Evolutionary conservation across 2,113 vertebrate species (phyloP).

Genomic region (Panurus biarmicus): DNA sequence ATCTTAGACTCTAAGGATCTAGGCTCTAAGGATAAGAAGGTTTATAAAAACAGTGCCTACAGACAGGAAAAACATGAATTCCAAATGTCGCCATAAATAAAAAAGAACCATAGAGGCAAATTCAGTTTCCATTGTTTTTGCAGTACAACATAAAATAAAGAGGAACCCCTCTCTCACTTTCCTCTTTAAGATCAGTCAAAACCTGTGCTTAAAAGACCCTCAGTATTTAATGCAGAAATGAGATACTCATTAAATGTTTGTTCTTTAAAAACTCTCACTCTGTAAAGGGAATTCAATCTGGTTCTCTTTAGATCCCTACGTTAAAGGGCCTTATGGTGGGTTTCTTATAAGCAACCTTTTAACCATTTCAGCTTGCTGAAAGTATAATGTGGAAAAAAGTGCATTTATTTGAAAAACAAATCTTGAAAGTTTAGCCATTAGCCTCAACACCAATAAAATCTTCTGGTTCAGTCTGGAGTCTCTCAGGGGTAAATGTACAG

Average conservation of each 20-base stretch:
- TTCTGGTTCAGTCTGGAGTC: conserved; percentile 44
- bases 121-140: background rate
- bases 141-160: background rate
- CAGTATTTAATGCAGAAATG: conserved; percentile 41
- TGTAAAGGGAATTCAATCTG: conserved; percentile 57
- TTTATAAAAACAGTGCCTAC: background rate
- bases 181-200: conserved; percentile 32
- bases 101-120: background rate
- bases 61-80: background rate
- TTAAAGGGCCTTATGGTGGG: conserved; percentile 35
- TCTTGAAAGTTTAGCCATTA: conserved; percentile 69
- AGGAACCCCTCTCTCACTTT: background rate
- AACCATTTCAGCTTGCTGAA: conserved; percentile 54
- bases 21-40: background rate
- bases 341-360: conserved; percentile 59
- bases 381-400: conserved; percentile 54
- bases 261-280: conserved; percentile 22
- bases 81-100: background rate
- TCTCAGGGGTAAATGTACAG: conserved; percentile 63
- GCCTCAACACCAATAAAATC: conserved; percentile 60
- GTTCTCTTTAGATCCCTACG: conserved; percentile 56
- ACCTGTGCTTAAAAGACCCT: background rate
- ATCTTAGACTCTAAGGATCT: background rate
- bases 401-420: conserved; percentile 72
- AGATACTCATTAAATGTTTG: conserved; percentile 51